A percentile compares a stretch with the other conserved stretches of the same genome.
phyloP scores from a whole-genome alignment of 1,140 invertebrate genomes.

The Heliconius hewitsoni region DNA sequence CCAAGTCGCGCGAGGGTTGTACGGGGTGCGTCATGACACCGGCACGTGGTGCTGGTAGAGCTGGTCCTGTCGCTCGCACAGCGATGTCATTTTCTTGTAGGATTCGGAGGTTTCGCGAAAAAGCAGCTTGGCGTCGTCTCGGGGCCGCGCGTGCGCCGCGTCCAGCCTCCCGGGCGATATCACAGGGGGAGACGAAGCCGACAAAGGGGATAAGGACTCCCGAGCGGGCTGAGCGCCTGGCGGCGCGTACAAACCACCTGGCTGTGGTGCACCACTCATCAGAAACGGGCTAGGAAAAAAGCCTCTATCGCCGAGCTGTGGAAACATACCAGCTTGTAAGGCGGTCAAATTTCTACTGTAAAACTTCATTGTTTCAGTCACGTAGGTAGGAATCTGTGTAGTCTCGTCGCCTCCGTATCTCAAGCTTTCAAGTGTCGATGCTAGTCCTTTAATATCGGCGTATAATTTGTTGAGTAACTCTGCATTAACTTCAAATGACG shows the following conservation, averaged over 20 bases:
- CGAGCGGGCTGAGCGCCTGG: conserved; percentile 69
- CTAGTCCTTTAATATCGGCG: conserved; percentile 84
- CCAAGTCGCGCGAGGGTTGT: conserved; percentile 63
- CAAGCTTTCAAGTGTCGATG: conserved; percentile 76
- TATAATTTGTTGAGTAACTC: conserved; percentile 92
- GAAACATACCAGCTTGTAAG: conserved; percentile 68
- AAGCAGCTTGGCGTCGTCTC: conserved; percentile 78
- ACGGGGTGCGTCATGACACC: conserved; percentile 77
- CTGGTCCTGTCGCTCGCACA: conserved; percentile 80
- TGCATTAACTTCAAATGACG: conserved; percentile 86
- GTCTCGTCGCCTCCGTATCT: conserved; percentile 73
- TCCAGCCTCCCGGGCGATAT: conserved; percentile 73
- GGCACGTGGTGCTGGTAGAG: conserved; percentile 81
- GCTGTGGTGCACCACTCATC: conserved; percentile 65
- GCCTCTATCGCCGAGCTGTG: conserved; percentile 66
- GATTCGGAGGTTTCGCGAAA: conserved; percentile 79
- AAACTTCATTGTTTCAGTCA: conserved; percentile 79
- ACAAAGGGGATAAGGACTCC: conserved; percentile 76
- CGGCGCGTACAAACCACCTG: conserved; percentile 62
- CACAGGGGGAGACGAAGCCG: conserved; percentile 78
- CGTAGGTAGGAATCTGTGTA: conserved; percentile 70
- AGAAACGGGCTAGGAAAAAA: conserved; percentile 74
- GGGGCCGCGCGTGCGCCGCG: conserved; percentile 66
- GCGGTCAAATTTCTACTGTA: conserved; percentile 74
- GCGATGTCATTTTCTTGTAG: conserved; percentile 80